Conservation (phyloP, 2,888 invertebrate species). For the Trichopria drosophilae region DNA sequence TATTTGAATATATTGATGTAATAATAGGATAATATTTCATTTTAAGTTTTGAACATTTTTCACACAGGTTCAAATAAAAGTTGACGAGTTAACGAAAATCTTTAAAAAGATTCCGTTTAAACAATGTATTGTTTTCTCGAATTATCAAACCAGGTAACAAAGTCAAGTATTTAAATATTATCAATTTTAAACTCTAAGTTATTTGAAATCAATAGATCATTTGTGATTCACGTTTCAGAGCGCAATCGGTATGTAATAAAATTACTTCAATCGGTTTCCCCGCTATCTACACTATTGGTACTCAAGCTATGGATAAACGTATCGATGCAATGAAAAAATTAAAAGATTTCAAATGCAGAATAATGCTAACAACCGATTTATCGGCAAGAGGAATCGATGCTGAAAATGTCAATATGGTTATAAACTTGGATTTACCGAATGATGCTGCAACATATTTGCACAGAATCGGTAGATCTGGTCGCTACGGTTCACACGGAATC, state of each 20-base stretch:
- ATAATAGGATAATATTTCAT: not conserved
- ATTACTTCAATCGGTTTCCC: constrained; percentile 77
- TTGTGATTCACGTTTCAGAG: constrained; percentile 61
- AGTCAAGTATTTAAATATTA: constrained; percentile 9
- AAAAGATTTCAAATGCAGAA: constrained; percentile 78
- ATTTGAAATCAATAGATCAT: constrained; percentile 10
- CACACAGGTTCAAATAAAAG: constrained; percentile 61
- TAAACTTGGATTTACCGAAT: constrained; percentile 86
- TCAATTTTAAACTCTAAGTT: not conserved
- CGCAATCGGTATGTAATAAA: constrained; percentile 75
- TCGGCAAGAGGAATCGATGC: constrained; percentile 94
- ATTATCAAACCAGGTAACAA: constrained; percentile 73
- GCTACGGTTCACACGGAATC: constrained; percentile 85
- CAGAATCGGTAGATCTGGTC: constrained; percentile 91
- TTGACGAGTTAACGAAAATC: constrained; percentile 68
- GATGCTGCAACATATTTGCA: constrained; percentile 87
- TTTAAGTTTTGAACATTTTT: constrained; percentile 5
- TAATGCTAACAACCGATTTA: constrained; percentile 88
- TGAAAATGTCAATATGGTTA: constrained; percentile 86
- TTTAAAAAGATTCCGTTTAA: constrained; percentile 76
- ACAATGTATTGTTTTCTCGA: constrained; percentile 90
- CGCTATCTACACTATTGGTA: constrained; percentile 75
- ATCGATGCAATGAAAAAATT: constrained; percentile 76
- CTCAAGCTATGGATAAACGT: constrained; percentile 78
- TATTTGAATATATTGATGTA: no score